Percentiles rank a stretch among this genome's conserved stretches.
phyloP scores from a whole-genome alignment of 2,888 invertebrate genomes.

The Eristalis pertinax region DNA sequence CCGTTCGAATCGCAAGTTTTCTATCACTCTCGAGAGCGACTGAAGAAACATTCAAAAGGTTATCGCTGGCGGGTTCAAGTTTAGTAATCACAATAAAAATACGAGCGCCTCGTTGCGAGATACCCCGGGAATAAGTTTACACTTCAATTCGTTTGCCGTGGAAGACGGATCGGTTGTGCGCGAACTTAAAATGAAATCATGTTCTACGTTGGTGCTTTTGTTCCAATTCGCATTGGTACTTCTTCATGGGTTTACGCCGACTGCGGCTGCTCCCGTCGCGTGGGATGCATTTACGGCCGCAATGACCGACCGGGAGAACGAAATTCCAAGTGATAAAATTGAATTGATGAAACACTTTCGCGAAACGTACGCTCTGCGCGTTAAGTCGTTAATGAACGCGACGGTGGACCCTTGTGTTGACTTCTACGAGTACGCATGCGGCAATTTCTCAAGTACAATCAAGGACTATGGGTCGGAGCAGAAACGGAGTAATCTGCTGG shows the following conservation, averaged over 20 bases:
- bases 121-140: background rate
- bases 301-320: constrained; percentile 60
- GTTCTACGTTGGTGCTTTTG: background rate
- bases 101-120: background rate
- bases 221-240: constrained; percentile 26
- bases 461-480: constrained; percentile 70
- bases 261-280: background rate
- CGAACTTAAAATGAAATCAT: constrained; percentile 26
- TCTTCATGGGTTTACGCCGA: background rate
- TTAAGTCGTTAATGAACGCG: constrained; percentile 78
- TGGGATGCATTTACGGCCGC: background rate
- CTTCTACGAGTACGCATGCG: constrained; percentile 79
- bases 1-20: background rate
- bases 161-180: constrained; percentile 27
- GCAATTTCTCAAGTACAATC: constrained; percentile 77
- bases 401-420: constrained; percentile 78
- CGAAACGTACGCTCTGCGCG: constrained; percentile 74
- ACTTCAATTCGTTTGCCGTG: constrained; percentile 30
- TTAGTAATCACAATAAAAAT: background rate
- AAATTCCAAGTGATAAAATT: constrained; percentile 44
- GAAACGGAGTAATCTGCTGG: constrained; percentile 76
- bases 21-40: background rate
- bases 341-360: constrained; percentile 65
- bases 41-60: background rate
- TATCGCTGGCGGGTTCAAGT: background rate